phyloP scores from a whole-genome alignment of 2,113 vertebrate genomes.

The Mesoclemmys tuberculata region DNA sequence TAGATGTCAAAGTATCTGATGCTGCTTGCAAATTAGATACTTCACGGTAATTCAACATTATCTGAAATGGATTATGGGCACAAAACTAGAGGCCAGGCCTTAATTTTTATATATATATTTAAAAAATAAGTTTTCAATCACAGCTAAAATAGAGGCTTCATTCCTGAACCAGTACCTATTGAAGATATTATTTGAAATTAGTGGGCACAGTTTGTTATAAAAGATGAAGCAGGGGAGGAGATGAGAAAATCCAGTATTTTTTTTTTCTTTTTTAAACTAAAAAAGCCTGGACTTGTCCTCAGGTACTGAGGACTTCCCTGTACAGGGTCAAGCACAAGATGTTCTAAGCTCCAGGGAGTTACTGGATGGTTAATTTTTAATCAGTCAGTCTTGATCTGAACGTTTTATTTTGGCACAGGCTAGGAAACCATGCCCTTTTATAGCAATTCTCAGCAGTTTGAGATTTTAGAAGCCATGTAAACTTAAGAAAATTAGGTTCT shows the following conservation, averaged over 20 bases:
- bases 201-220: neutral
- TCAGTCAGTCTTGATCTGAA: neutral
- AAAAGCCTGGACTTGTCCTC: neutral
- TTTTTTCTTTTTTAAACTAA: no score
- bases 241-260: neutral
- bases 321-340: neutral
- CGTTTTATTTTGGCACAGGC: neutral
- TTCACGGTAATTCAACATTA: neutral
- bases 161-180: neutral
- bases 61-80: neutral
- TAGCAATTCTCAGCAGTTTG: neutral
- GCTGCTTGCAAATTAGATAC: neutral
- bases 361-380: neutral
- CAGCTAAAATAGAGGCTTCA: neutral
- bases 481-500: neutral
- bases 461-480: neutral
- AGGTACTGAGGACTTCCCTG: neutral
- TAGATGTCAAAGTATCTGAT: neutral
- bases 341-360: neutral
- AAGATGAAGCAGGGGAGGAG: neutral
- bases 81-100: slow-evolving; percentile 19
- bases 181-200: neutral
- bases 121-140: no score
- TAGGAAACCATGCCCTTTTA: neutral
- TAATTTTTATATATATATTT: no score